Evolutionary conservation across 2,888 invertebrate genomes (phyloP).

Genomic region (Rhyacophila evoluta): DNA sequence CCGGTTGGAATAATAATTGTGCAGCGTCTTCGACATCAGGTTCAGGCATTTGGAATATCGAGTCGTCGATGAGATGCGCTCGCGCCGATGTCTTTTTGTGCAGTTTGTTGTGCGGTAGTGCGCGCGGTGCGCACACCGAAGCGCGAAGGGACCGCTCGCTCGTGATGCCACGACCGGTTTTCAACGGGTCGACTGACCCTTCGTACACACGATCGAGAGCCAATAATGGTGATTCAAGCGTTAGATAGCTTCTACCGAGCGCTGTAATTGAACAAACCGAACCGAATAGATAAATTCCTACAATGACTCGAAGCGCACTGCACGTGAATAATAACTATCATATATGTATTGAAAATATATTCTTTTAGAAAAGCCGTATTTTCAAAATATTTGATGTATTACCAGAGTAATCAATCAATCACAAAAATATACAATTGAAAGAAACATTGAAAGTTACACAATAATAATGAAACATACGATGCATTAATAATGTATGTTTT

Average conservation of each 20-base stretch:
- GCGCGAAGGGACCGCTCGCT: not conserved
- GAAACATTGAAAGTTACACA: no score
- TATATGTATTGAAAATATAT: no score
- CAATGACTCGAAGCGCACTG: no score
- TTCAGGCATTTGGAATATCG: not conserved
- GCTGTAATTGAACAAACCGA: not conserved
- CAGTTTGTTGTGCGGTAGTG: not conserved
- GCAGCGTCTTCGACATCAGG: not conserved
- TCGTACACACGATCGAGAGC: not conserved
- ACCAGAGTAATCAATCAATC: no score
- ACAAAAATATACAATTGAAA: no score
- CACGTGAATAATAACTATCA: no score
- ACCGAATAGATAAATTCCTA: no score
- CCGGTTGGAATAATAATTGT: conserved; percentile 3
- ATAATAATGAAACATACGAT: no score
- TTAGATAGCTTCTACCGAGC: not conserved
- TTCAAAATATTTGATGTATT: no score
- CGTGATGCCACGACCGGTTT: conserved; percentile 4
- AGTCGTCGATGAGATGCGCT: not conserved
- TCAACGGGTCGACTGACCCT: conserved; percentile 12
- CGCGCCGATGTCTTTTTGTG: conserved; percentile 15
- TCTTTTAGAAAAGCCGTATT: no score
- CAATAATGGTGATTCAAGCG: conserved; percentile 14
- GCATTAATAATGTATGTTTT: no score
- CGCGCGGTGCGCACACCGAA: not conserved